Conservation (phyloP, 2,888 invertebrate species). For the Cyrtodaria siliqua region DNA sequence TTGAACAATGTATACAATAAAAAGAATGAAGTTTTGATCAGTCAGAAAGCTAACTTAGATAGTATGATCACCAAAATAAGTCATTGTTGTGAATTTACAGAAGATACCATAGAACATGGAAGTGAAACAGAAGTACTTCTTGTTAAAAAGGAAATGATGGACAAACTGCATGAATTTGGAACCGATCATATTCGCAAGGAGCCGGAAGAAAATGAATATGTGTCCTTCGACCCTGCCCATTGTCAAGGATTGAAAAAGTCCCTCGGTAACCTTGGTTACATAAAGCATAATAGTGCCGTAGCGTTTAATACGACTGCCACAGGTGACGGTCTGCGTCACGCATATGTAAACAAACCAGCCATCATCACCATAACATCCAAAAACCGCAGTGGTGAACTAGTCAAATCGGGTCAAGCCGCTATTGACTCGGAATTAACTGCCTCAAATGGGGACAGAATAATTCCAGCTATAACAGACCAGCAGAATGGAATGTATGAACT, state of each 20-base stretch:
- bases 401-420: constrained; percentile 82
- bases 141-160: constrained; percentile 87
- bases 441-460: constrained; percentile 72
- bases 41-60: constrained; percentile 84
- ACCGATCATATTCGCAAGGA: constrained; percentile 75
- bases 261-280: constrained; percentile 81
- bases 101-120: constrained; percentile 86
- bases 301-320: constrained; percentile 85
- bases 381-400: constrained; percentile 83
- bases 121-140: constrained; percentile 87
- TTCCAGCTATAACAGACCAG: constrained; percentile 82
- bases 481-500: constrained; percentile 86
- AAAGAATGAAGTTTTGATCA: constrained; percentile 83
- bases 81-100: constrained; percentile 86
- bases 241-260: constrained; percentile 79
- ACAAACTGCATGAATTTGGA: constrained; percentile 85
- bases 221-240: constrained; percentile 83
- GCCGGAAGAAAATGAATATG: constrained; percentile 85
- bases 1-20: constrained; percentile 81
- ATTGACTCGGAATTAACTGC: constrained; percentile 79
- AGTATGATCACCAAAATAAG: constrained; percentile 85
- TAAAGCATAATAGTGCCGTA: constrained; percentile 85
- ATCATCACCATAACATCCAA: constrained; percentile 85
- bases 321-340: constrained; percentile 85
- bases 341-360: constrained; percentile 82